Base-by-base conservation (phyloP, 2,797 vertebrate species). In the Pseudopleuronectes americanus region DNA sequence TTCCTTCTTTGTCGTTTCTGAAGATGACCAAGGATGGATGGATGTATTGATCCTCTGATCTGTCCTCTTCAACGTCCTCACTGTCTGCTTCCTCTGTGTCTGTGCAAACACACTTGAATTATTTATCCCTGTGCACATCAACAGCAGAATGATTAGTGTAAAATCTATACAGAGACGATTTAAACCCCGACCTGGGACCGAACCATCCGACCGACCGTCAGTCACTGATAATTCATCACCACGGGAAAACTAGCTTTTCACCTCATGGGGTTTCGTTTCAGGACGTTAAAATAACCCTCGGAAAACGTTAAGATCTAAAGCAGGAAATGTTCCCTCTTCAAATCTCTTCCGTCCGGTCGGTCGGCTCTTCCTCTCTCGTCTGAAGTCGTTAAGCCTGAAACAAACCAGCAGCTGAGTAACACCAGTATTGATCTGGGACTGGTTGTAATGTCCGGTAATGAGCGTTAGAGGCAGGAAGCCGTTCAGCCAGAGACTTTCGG, bases 391-490 rank as follows among this genome's bases (percentile, higher is more conserved):
- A 26, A 63, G 60, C 6, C 57, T 28, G 57, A 71, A 79, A 21
- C 72, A 62, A 74, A 76, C 70, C 65, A 45, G 78, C 2, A 21
- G 64, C 75, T 64, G 71, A 81, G 74, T 43, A 65, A 55, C 81
- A 73, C 79, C 64, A 79, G 45, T 84, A 89, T 83, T 76, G 85
- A 87, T 72, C 74, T 36, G 36, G 14, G 64, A 68, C 75, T 68
- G 69, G 38, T 48, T 57, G 58, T 84, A 70, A 88, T 83, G 74
- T 78, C 53, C 41, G 2, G 59, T 87, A 81, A 89, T 77, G 85
- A 79, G 58, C 0, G 19, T 60, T 21, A 43, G 80, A 52, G 84
- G 10, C 86, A 78, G 86, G 87, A 89, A 85, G 81, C 78, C 1
- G 74, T 3, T 74, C 62, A 62, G 68, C 66, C 64, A 0, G 61